Evolutionary conservation across 2,888 invertebrate genomes (phyloP), one percentile per base, ranked within the genome.

Genomic region (Ferrisia virgata): DNA sequence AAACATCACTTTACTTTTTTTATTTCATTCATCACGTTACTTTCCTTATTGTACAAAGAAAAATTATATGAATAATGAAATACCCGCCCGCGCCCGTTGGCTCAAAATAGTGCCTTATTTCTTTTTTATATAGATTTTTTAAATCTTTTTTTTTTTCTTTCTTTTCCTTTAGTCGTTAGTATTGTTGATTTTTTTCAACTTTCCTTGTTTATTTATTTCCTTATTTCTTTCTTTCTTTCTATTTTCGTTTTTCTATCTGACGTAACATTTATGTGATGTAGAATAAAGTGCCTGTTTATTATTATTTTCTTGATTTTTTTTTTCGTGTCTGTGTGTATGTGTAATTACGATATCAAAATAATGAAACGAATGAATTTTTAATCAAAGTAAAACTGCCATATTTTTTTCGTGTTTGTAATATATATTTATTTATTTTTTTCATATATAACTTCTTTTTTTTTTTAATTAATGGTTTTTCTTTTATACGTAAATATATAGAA

Each of bases 351-450:
- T 72, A 43, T 83, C 72, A 83, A 83, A 83, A 79, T 76, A 79
- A 43, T 31, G 40, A 80, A 47, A 47, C 18, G 53, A 53, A 80
- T 25, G 53, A 80, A 28, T 47, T 28, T 43, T 47, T 80, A 80
- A 80, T 80, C 80, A 80, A 80, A 80, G 80, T 47, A 80, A 80
- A 47, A 79, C 80, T 80, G 80, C 80, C 80, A 80, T 80, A 80
- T 80, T 80, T 80, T 78, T 76, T 33, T 76, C 33, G 33, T 76
- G 31, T 76, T 53, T 80, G 53, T 53, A 80, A 53, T 80, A 47
- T 80, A 43, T 31, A 40, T 47, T 47, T 79, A 40, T 9, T 79
- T 79, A n/a, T 36, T 78, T 78, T 25, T 79, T 43, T 43, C 28
- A n/a, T 47, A 8, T 47, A 18, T 53, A 79, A 53, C 25, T 31